Percentiles rank a stretch among this genome's conserved stretches.
These are phyloP conservation scores for Panopea generosa DNA, from an alignment of 2,888 invertebrate species.

Conservation along the genomic window DNA sequence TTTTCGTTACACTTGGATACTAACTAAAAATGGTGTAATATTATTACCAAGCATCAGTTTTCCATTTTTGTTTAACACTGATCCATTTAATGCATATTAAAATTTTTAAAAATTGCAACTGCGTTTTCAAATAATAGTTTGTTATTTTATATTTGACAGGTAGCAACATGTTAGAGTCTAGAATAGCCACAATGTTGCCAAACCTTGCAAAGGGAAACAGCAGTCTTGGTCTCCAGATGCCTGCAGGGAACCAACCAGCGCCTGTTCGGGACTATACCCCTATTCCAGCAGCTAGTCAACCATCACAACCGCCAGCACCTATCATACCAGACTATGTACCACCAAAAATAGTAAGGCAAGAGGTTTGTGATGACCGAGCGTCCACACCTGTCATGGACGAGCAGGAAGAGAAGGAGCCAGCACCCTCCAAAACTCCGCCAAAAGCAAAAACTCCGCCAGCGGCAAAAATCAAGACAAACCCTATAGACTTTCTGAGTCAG, in stretches of 20 bases:
- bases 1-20: too few species aligned
- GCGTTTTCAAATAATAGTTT: too few species aligned
- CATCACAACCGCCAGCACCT: too few species aligned
- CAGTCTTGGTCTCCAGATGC: slow-evolving; percentile 13
- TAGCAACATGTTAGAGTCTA: slow-evolving; percentile 61
- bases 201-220: slow-evolving; percentile 59
- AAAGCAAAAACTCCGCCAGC: slow-evolving; percentile 18
- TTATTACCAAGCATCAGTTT: too few species aligned
- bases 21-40: too few species aligned
- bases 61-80: too few species aligned
- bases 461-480: slow-evolving; percentile 69
- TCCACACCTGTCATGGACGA: slow-evolving; percentile 81
- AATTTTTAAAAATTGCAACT: too few species aligned
- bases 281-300: too few species aligned
- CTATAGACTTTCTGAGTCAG: slow-evolving; percentile 80
- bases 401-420: slow-evolving; percentile 56
- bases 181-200: slow-evolving; percentile 69
- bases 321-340: too few species aligned
- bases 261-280: neutral
- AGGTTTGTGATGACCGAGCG: slow-evolving; percentile 69
- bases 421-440: slow-evolving; percentile 47
- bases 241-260: neutral
- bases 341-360: slow-evolving; percentile 5
- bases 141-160: slow-evolving; percentile 42
- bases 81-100: too few species aligned